These are phyloP conservation scores for Nomada goodeniana DNA, from an alignment of 2,888 invertebrate species.

Conservation along the genomic window DNA sequence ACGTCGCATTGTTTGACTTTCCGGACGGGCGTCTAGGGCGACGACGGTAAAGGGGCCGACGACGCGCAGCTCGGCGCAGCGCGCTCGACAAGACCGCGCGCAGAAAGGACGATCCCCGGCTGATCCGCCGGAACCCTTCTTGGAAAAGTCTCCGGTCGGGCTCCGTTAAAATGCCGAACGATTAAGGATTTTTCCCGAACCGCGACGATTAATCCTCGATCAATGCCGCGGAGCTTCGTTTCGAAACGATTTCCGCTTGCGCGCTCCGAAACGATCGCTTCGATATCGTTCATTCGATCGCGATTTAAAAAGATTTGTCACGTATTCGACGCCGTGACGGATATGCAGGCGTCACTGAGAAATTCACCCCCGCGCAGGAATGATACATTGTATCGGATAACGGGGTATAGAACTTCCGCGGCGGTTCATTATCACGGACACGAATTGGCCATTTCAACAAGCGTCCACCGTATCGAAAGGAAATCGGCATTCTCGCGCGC, in stretches of 20 bases:
- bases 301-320: too few relatives aligned
- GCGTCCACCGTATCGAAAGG: background rate
- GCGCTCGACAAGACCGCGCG: constrained; percentile 71
- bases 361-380: too few relatives aligned
- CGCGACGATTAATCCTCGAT: constrained; percentile 40
- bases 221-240: background rate
- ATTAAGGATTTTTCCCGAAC: constrained; percentile 12
- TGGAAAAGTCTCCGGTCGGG: constrained; percentile 58
- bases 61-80: constrained; percentile 22
- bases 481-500: background rate
- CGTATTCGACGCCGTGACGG: too few relatives aligned
- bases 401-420: background rate
- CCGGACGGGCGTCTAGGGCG: constrained; percentile 79
- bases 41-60: constrained; percentile 82
- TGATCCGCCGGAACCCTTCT: constrained; percentile 79
- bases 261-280: too few relatives aligned
- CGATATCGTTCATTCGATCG: too few relatives aligned
- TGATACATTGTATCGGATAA: too few relatives aligned
- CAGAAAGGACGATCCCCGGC: constrained; percentile 68
- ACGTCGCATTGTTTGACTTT: constrained; percentile 83
- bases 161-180: constrained; percentile 36
- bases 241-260: too few relatives aligned
- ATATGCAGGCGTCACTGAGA: too few relatives aligned
- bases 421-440: background rate
- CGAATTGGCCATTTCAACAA: too few relatives aligned